Base-by-base conservation (phyloP, 2,113 vertebrate species). In the Tricholaema leucomelas region DNA sequence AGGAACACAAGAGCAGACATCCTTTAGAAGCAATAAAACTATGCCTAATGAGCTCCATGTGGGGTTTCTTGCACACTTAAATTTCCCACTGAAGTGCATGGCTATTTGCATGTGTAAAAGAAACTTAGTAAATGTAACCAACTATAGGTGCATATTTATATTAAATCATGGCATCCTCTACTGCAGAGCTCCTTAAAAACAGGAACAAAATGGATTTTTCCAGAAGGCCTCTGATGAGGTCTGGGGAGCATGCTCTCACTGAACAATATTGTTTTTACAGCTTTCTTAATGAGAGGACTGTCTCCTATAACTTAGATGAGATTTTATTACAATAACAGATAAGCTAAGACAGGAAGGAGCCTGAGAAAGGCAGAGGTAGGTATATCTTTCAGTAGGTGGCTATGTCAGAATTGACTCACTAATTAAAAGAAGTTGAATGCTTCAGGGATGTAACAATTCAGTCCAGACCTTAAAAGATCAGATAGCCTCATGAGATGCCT, bases 291-390 rank as follows among this genome's bases (percentile, higher is more conserved):
- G 50, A 79, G 58, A 84, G 42, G 27, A 33, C 55, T 63, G 28
- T 79, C 70, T 88, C 12, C 16, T 67, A 2, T 72, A 92, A 63
- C 59, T 58, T 16, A 70, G 44, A 38, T n/a, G 24, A 90, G 27
- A 58, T 46, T 91, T 85, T 90, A 55, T 85, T 93, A 63, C 18
- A 63, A 65, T 63, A 91, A 79, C 78, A 95, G 94, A 88, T 93
- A 92, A 92, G 54, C 25, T 75, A 58, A 87, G 63, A 70, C 67
- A 92, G 74, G 84, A 94, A 91, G 40, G 44, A 88, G 42, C 65
- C 67, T 92, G 89, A 88, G 70, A 94, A 91, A 66, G 60, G 25
- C 31, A 90, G 48, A 74, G 13, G 7, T 56, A 24, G 86, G n/a
- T 46, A 67, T 71, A 38, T 88, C 87, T 94, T 96, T 93, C 91